phyloP scores from a whole-genome alignment of 2,797 vertebrate genomes.

The Acanthurus tractus region DNA sequence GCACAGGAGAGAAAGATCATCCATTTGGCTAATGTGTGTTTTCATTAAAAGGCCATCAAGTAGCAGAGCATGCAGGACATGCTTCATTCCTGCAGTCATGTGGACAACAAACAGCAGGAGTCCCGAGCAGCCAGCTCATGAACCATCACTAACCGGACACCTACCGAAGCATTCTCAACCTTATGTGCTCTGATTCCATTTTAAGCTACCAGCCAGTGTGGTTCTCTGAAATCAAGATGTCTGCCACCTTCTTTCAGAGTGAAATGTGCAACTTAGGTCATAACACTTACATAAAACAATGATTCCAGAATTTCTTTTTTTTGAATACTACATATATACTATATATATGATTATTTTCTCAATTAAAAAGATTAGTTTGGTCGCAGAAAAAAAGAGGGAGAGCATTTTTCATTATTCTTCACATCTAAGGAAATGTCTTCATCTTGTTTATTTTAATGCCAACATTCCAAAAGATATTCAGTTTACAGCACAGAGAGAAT shows the following conservation, averaged over 20 bases:
- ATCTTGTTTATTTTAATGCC: neutral
- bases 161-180: neutral
- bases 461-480: too few relatives aligned
- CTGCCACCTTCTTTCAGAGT: neutral
- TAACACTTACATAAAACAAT: neutral
- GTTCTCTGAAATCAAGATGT: neutral
- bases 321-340: too few relatives aligned
- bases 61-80: slow-evolving; percentile 20
- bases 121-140: slow-evolving; percentile 21
- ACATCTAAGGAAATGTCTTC: neutral
- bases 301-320: neutral
- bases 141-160: slow-evolving; percentile 8
- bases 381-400: too few relatives aligned
- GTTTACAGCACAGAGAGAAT: neutral
- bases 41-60: slow-evolving; percentile 50
- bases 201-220: neutral
- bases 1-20: slow-evolving; percentile 1
- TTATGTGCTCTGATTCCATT: neutral
- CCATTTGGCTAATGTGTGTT: slow-evolving; percentile 43
- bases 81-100: slow-evolving; percentile 9
- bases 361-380: neutral
- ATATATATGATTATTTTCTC: neutral
- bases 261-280: neutral
- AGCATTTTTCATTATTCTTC: too few relatives aligned
- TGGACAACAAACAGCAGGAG: slow-evolving; percentile 24